A percentile compares a stretch with the other conserved stretches of the same genome.
phyloP scores from a whole-genome alignment of 2,888 invertebrate genomes.

The Leptopterna dolabrata region DNA sequence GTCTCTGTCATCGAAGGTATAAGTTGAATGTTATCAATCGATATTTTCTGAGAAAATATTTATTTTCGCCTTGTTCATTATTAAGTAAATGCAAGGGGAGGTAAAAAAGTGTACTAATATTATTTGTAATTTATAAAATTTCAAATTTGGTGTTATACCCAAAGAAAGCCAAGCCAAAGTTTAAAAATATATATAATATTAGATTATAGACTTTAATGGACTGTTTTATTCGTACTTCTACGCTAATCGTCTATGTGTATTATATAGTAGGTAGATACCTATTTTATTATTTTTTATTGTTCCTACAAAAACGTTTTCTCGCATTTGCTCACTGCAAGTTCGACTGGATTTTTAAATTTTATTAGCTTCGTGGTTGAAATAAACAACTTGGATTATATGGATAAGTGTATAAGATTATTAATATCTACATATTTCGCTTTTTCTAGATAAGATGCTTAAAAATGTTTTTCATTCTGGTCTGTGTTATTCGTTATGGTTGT shows the following conservation, averaged over 20 bases:
- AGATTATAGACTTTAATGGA: constrained; percentile 9
- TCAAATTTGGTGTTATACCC: background rate
- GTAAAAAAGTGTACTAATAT: background rate
- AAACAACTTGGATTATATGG: background rate
- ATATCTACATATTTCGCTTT: background rate
- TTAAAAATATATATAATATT: constrained; percentile 7
- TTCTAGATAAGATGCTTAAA: background rate
- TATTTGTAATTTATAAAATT: background rate
- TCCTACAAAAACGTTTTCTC: constrained; percentile 9
- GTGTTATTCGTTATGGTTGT: constrained; percentile 39
- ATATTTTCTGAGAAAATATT: background rate
- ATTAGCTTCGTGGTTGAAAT: background rate
- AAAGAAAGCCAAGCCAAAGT: constrained; percentile 24
- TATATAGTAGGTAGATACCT: constrained; percentile 19
- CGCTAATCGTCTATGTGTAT: background rate
- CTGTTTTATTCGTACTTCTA: constrained; percentile 25
- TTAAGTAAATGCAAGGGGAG: background rate
- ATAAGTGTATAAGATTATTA: background rate
- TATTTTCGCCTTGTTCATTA: background rate
- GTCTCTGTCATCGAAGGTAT: background rate
- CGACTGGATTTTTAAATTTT: background rate
- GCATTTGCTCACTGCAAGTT: background rate
- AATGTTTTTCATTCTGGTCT: constrained; percentile 17
- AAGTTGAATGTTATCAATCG: background rate
- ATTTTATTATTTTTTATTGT: constrained; percentile 25